Percentiles rank a stretch among this genome's conserved stretches.
Evolutionary conservation across 2,113 vertebrate species (phyloP).

Genomic region (Zosterops borbonicus): DNA sequence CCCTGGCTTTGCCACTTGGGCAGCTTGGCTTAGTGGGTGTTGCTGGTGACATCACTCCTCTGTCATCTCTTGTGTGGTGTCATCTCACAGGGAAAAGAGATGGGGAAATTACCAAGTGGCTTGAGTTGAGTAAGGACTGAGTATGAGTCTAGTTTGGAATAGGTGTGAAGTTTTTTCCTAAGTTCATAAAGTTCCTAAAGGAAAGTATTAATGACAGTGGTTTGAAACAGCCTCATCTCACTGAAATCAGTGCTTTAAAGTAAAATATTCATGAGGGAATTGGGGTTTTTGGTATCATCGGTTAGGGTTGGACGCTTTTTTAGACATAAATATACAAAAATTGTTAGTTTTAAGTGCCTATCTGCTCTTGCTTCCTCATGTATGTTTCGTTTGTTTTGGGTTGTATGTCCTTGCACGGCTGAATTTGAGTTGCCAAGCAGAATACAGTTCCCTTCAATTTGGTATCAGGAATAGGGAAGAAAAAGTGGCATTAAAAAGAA

Average conservation of each 20-base stretch:
- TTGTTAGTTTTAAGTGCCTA: rapidly evolving
- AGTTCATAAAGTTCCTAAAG: not conserved
- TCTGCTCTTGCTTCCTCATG: not conserved
- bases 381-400: not conserved
- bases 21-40: not conserved
- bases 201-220: not conserved
- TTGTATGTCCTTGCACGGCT: not conserved
- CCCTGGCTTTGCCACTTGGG: not conserved
- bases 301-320: not conserved
- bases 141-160: not conserved
- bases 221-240: not conserved
- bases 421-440: not conserved
- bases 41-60: not conserved
- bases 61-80: not conserved
- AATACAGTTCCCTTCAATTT: not conserved
- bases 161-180: not conserved
- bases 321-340: not conserved
- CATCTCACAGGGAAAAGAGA: not conserved
- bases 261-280: not conserved
- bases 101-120: not conserved
- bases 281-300: not conserved
- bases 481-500: not conserved
- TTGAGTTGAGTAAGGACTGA: not conserved
- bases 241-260: not conserved
- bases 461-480: not conserved